These are phyloP conservation scores for Acanthaster planci DNA, from an alignment of 35 echinoderm and acorn worm species.

Conservation along the genomic window DNA sequence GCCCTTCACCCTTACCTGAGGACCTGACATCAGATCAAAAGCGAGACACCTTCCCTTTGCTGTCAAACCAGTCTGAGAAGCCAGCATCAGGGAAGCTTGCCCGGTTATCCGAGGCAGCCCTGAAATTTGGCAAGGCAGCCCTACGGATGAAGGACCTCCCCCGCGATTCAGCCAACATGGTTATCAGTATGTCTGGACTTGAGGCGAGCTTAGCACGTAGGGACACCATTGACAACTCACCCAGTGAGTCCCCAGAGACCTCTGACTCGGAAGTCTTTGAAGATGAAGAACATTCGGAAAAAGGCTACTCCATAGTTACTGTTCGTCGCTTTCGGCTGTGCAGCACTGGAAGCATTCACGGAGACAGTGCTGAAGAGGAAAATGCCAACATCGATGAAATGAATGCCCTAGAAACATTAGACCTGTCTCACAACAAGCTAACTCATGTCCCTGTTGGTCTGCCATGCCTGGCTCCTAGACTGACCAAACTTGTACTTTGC, in stretches of 20 bases:
- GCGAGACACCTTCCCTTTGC: conserved; percentile 12
- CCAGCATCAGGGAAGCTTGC: not conserved
- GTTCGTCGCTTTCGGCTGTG: conserved; percentile 72
- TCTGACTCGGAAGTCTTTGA: conserved; percentile 31
- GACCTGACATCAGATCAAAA: not conserved
- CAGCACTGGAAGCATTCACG: conserved; percentile 61
- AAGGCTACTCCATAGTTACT: conserved; percentile 40
- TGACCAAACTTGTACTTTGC: conserved; percentile 82
- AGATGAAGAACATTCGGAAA: conserved; percentile 13
- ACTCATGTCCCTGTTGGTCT: conserved; percentile 58
- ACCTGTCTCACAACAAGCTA: conserved; percentile 84
- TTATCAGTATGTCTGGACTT: not conserved
- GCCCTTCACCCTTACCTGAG: not conserved
- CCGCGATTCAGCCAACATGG: conserved; percentile 3
- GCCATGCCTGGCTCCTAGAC: conserved; percentile 85
- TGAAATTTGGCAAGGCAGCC: conserved; percentile 20
- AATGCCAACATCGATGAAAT: conserved; percentile 58
- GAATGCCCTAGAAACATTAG: conserved; percentile 62
- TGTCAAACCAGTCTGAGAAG: not conserved
- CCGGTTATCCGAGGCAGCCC: not conserved
- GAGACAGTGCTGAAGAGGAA: conserved; percentile 63
- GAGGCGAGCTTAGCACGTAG: not conserved
- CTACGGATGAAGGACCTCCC: not conserved
- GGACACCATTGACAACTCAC: not conserved
- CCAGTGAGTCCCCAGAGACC: conserved; percentile 18